These are phyloP conservation scores for Allophyes oxyacanthae DNA, from an alignment of 2,888 invertebrate species.

Conservation along the genomic window DNA sequence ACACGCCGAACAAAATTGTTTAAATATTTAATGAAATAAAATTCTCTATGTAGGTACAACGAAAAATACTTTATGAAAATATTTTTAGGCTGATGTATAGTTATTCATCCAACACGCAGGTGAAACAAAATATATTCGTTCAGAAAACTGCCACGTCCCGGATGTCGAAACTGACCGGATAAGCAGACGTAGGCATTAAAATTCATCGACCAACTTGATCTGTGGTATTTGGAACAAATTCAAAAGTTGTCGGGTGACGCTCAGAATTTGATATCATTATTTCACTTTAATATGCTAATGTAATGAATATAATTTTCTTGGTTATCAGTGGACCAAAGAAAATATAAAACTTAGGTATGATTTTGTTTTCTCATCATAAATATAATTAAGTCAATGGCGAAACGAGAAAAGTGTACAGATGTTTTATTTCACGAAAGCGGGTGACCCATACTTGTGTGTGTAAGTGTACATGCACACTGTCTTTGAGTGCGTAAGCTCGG, in stretches of 20 bases:
- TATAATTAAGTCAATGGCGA: too few relatives aligned
- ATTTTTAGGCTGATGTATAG: slow-evolving; percentile 40
- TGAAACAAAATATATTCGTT: slow-evolving; percentile 30
- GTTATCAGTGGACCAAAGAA: too few relatives aligned
- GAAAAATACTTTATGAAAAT: slow-evolving; percentile 64
- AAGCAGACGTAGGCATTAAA: too few relatives aligned
- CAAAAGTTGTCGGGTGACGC: background rate
- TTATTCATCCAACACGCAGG: slow-evolving; percentile 6
- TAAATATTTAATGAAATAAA: slow-evolving; percentile 67
- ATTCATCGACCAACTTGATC: slow-evolving; percentile 28
- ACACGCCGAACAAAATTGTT: slow-evolving; percentile 56
- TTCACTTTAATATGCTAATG: slow-evolving; percentile 18
- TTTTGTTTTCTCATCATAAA: too few relatives aligned
- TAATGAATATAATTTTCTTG: slow-evolving; percentile 12
- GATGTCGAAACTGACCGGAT: slow-evolving; percentile 33
- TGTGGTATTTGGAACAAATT: slow-evolving; percentile 15
- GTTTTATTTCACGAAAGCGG: too few relatives aligned
- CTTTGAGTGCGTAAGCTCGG: too few relatives aligned
- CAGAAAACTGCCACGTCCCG: slow-evolving; percentile 18
- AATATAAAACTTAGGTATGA: too few relatives aligned
- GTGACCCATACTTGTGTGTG: too few relatives aligned
- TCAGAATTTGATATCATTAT: slow-evolving; percentile 7
- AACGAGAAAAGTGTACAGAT: too few relatives aligned
- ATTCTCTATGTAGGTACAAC: slow-evolving; percentile 52
- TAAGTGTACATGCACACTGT: too few relatives aligned